Base-by-base conservation (phyloP, 2,888 invertebrate species). In the Halocaridina rubra region DNA sequence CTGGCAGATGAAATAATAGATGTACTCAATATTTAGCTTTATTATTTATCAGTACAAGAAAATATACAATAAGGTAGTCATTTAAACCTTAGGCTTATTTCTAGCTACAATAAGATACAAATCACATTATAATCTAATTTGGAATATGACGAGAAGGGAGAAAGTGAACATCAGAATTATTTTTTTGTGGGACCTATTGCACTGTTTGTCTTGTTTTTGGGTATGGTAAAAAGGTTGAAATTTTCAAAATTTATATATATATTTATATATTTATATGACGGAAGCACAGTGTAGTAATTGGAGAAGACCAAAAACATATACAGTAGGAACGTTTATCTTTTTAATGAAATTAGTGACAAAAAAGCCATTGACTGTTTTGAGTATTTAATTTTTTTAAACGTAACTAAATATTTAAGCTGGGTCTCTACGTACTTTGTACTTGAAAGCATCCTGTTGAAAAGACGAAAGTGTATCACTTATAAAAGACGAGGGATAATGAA, bases 61-160 rank as follows among this genome's bases (percentile, higher is more conserved):
- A 87, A 87, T 87, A 87, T 87, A 87, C 85, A 85, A 87, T 87
- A 87, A 87, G 81, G 87, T 85, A 85, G 85, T 85, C 75, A 87
- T 87, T 85, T 85, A 87, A 87, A 87, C 87, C 87, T 87, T 87
- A 87, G 84, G 74, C 84, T 82, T 82, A 82, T 78, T 77, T 79
- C 84, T 84, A 84, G 79, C 84, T 84, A 84, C 84, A 84, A 67
- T 79, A 79, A 84, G 78, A 84, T 84, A 84, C 84, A 84, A 84
- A 84, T 84, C 79, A 84, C 79, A 69, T 79, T 84, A 84, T 79
- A 84, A 79, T 79, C 84, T 84, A 84, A 79, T 79, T 84, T 84
- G 84, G 84, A 84, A 84, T 84, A 84, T 84, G 79, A 84, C 57
- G 79, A 84, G 84, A 84, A 84, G 79, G 79, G 64, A 80, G 79